Base-by-base conservation (phyloP, 1,140 invertebrate species). In the Tigriopus japonicus region DNA sequence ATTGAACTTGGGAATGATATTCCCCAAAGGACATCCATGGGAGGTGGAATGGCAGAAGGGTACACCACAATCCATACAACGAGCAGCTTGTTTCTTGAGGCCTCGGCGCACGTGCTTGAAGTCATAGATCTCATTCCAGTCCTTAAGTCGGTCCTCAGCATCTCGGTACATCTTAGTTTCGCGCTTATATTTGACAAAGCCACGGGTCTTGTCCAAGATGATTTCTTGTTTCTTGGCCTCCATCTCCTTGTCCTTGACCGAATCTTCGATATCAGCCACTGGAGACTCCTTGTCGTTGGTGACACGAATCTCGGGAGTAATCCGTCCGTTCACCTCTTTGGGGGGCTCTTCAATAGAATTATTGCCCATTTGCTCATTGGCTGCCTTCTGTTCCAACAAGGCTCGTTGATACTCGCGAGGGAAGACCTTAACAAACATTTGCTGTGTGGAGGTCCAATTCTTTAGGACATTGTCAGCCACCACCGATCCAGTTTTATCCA, bases 1-100 rank as follows among this genome's bases (percentile, higher is more conserved):
- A 73, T 99, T 99, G 90, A 92, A 99, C 75, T 96, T 96, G 21
- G 95, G 95, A 68, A 99, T 97, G 61, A 98, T 94, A 71, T 98
- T 98, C 49, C 91, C 92, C 14, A 99, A 77, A 1, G 95, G 94
- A 74, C 95, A 98, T 53, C 93, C 94, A 69, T 96, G 86, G 65
- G 86, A 84, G 28, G 21, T 51, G 40, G 87, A 91, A 74, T 98
- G 94, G 71, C 95, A 99, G 74, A 98, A 98, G 9, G 95, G 95
- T 23, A 98, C 91, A 23, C 95, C 95, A 74, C 95, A 98, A 67
- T 98, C 94, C 95, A 98, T 98, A 72, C 95, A 99, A 13, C 93
- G 79, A 0, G 94, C 92, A 12, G 94, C 92, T 73, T 98, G 94
- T 1, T 84, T 79, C 52, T 84, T 78, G 12, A 98, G 75, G 40